Percentiles rank a stretch among this genome's conserved stretches.
Conservation (phyloP, 2,113 vertebrate genomes). For the Chelonoidis abingdonii region DNA sequence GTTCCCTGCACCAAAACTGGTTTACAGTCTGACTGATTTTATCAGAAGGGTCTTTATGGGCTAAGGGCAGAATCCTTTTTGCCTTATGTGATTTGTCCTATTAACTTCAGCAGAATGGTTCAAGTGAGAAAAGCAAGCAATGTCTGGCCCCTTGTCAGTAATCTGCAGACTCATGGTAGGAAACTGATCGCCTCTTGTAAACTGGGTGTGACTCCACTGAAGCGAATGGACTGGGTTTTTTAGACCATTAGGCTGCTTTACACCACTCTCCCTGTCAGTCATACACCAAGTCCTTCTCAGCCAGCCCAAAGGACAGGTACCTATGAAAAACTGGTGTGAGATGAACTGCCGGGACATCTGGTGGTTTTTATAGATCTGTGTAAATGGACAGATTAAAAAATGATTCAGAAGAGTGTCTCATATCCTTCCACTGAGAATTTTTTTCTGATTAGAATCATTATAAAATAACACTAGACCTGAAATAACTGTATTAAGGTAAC, state of each 20-base stretch:
- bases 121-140: background rate
- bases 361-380: background rate
- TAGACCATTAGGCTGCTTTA: background rate
- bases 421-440: slow-evolving; percentile 25
- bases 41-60: background rate
- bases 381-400: slow-evolving; percentile 35
- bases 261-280: accelerated
- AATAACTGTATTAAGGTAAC: background rate
- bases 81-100: background rate
- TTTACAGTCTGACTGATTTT: background rate
- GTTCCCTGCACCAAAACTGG: background rate
- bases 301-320: background rate
- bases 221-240: background rate
- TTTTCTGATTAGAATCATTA: slow-evolving; percentile 53
- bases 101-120: background rate
- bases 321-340: accelerated
- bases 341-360: accelerated
- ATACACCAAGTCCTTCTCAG: accelerated
- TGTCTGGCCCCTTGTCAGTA: background rate
- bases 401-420: background rate
- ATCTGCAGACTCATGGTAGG: background rate
- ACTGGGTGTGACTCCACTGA: background rate
- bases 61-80: background rate
- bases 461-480: background rate
- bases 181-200: background rate